phyloP scores from a whole-genome alignment of 2,113 vertebrate genomes.

The Neogobius melanostomus region DNA sequence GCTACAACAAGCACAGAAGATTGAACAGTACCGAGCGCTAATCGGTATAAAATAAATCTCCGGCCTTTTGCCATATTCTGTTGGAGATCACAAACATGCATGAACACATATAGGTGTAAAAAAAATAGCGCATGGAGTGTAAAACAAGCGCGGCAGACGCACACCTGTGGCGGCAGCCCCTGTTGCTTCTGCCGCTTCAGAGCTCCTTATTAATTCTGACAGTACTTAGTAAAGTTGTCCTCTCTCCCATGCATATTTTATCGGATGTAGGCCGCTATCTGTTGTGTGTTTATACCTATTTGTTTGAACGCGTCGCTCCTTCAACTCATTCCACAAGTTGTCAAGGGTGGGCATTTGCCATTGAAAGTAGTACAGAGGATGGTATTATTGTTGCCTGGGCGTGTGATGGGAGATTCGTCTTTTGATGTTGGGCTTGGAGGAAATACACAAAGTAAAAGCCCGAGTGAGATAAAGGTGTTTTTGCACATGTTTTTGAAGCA shows the following conservation, averaged over 20 bases:
- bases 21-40: no score
- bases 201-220: conserved; percentile 61
- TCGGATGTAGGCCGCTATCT: conserved; percentile 61
- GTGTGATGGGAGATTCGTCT: conserved; percentile 48
- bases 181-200: conserved; percentile 11
- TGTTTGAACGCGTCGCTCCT: conserved; percentile 50
- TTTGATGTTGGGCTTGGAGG: conserved; percentile 67
- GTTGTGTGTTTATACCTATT: conserved; percentile 66
- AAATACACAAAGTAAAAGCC: conserved; percentile 66
- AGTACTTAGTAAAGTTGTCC: conserved; percentile 53
- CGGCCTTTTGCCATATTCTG: background rate
- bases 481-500: conserved; percentile 52
- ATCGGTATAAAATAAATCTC: no score
- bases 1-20: no score
- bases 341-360: conserved; percentile 53
- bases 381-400: conserved; percentile 60
- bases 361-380: conserved; percentile 43
- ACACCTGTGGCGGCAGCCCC: conserved; percentile 57
- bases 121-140: conserved; percentile 43
- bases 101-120: conserved; percentile 6
- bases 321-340: conserved; percentile 67
- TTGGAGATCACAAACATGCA: conserved; percentile 10
- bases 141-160: conserved; percentile 19
- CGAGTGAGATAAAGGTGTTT: conserved; percentile 55
- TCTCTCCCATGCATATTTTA: conserved; percentile 67